These are phyloP conservation scores for Limnephilus auricula DNA, from an alignment of 2,888 invertebrate species.

Conservation along the genomic window DNA sequence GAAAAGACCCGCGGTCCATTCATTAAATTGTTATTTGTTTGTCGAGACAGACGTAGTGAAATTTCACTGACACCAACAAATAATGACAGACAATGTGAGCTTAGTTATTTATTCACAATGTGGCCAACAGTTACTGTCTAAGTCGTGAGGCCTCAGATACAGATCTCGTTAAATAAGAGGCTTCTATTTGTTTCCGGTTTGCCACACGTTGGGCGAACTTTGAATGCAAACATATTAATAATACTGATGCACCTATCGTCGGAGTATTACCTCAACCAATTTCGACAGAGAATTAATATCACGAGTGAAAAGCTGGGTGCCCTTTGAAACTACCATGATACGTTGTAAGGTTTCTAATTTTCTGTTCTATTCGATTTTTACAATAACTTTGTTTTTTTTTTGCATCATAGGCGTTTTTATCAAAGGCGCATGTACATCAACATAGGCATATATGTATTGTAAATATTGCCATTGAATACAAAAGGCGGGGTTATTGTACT, in stretches of 20 bases:
- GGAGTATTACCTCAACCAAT: neutral
- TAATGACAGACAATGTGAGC: conserved; percentile 11
- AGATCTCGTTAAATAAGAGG: conserved; percentile 52
- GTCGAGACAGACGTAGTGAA: conserved; percentile 36
- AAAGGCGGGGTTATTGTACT: neutral
- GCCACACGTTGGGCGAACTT: conserved; percentile 38
- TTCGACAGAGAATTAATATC: neutral
- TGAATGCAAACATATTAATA: conserved; percentile 29
- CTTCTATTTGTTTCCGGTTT: conserved; percentile 48
- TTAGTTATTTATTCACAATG: neutral
- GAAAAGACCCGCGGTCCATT: conserved; percentile 9
- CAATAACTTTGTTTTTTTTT: neutral
- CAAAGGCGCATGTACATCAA: neutral
- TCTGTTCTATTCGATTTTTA: neutral
- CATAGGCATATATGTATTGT: neutral
- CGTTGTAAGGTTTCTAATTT: neutral
- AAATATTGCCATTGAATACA: neutral
- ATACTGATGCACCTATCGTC: neutral
- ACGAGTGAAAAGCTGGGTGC: neutral
- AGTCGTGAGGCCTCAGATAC: conserved; percentile 41
- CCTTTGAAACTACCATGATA: neutral
- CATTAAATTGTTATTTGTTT: conserved; percentile 4
- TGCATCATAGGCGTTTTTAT: neutral
- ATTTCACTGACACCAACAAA: neutral
- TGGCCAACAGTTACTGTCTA: neutral